Conservation (phyloP, 2,888 invertebrate species). For the Rhamphomyia laevipes region DNA sequence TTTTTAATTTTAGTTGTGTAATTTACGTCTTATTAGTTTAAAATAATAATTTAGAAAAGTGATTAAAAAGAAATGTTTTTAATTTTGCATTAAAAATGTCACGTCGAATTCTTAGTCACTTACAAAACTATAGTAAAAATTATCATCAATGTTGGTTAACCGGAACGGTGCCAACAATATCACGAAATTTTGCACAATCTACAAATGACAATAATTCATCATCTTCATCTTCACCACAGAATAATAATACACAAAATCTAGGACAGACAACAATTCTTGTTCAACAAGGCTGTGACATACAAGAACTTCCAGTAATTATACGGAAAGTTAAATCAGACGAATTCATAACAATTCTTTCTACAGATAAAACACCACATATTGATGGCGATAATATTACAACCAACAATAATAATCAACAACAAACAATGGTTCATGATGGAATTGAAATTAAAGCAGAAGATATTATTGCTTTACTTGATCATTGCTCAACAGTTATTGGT, state of each 20-base stretch:
- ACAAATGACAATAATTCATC: background rate
- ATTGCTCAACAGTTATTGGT: conserved; percentile 27
- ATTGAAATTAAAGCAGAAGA: conserved; percentile 9
- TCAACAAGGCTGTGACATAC: conserved; percentile 54
- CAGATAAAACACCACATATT: too few species aligned
- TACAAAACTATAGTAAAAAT: background rate
- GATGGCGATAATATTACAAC: too few species aligned
- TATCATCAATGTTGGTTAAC: background rate
- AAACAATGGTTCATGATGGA: background rate
- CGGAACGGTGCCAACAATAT: background rate
- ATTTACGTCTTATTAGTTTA: too few species aligned
- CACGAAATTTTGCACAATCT: background rate
- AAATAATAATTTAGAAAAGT: too few species aligned
- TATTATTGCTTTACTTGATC: conserved; percentile 21
- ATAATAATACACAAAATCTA: background rate
- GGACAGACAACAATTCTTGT: conserved; percentile 44
- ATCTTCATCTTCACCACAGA: too few species aligned
- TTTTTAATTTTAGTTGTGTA: too few species aligned
- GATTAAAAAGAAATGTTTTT: too few species aligned
- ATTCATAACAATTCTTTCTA: conserved; percentile 27
- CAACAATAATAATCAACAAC: background rate
- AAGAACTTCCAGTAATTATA: conserved; percentile 55
- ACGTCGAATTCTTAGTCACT: conserved; percentile 5
- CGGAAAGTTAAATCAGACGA: conserved; percentile 38
- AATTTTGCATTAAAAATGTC: conserved; percentile 3